These are phyloP conservation scores for Micrasema longulum DNA, from an alignment of 1,140 invertebrate species.

Conservation along the genomic window DNA sequence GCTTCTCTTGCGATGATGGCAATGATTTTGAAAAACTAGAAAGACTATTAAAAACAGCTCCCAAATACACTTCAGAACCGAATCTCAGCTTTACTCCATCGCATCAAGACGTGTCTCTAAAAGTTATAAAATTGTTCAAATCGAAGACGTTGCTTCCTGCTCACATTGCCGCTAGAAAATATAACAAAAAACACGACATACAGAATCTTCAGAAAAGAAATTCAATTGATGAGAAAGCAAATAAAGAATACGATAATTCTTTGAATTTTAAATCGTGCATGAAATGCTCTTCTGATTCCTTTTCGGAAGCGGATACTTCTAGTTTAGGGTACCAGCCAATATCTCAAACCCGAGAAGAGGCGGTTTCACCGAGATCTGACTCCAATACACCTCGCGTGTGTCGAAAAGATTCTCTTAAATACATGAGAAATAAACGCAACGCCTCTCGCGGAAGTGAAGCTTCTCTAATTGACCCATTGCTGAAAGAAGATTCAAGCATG, in stretches of 20 bases:
- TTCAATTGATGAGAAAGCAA: constrained; percentile 23
- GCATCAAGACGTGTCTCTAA: constrained; percentile 62
- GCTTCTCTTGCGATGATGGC: constrained; percentile 56
- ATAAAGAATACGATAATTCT: constrained; percentile 27
- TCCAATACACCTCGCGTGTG: constrained; percentile 27
- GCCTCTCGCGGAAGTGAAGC: neutral
- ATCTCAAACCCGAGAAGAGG: neutral
- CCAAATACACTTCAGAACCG: constrained; percentile 66
- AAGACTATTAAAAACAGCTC: constrained; percentile 62
- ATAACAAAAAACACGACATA: constrained; percentile 39
- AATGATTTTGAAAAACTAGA: constrained; percentile 57
- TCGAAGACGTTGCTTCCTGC: constrained; percentile 59
- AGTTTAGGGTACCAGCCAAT: neutral
- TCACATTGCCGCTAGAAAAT: constrained; percentile 46
- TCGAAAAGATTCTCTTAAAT: constrained; percentile 44
- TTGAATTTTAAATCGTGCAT: constrained; percentile 44
- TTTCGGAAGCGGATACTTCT: constrained; percentile 30
- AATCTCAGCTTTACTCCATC: constrained; percentile 61
- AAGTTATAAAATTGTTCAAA: constrained; percentile 60
- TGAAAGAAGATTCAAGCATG: neutral
- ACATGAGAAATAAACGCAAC: constrained; percentile 32
- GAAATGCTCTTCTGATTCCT: constrained; percentile 42
- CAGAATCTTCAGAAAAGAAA: constrained; percentile 16
- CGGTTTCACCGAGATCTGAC: constrained; percentile 17
- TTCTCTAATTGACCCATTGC: constrained; percentile 8